Conservation (phyloP, 2,113 vertebrate genomes). For the Alces alces region DNA sequence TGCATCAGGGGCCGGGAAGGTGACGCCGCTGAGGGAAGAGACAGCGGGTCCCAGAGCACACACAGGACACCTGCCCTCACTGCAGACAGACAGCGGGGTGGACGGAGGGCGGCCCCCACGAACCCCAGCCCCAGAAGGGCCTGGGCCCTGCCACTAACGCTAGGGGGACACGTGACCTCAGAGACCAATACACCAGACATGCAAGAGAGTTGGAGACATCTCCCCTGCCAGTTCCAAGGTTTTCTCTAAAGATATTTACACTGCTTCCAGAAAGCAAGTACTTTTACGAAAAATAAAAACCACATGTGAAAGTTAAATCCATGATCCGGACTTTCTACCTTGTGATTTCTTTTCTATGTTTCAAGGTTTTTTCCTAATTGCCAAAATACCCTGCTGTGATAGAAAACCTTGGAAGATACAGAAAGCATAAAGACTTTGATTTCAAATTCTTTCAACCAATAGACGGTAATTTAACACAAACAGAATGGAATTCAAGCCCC, state of each 20-base stretch:
- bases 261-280: background rate
- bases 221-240: background rate
- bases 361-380: background rate
- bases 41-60: background rate
- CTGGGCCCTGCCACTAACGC: fast-evolving
- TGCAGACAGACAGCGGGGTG: background rate
- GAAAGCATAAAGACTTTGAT: background rate
- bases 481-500: background rate
- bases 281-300: background rate
- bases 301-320: background rate
- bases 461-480: background rate
- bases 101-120: fast-evolving
- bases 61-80: background rate
- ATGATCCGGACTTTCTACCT: background rate
- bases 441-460: background rate
- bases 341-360: background rate
- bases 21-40: background rate
- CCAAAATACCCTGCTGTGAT: background rate
- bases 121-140: background rate
- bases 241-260: background rate
- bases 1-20: background rate
- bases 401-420: background rate
- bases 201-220: background rate
- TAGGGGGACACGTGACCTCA: fast-evolving
- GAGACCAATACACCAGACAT: fast-evolving